Percentiles rank a stretch among this genome's conserved stretches.
Conservation (phyloP, 2,888 invertebrate species). For the Cheilosia soror region DNA sequence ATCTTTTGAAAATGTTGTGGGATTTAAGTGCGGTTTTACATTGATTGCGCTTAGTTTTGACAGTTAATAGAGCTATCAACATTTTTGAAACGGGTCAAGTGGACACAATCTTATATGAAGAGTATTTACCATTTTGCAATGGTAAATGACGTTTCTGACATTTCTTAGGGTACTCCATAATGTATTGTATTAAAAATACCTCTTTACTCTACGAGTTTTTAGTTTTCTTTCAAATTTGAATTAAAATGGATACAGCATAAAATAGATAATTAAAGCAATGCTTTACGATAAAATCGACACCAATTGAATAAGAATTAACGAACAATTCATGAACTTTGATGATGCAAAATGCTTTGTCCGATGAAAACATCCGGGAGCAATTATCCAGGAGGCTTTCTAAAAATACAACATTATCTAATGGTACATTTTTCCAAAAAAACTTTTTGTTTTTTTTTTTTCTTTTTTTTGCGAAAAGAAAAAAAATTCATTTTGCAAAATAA, state of each 20-base stretch:
- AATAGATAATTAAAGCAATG: background rate
- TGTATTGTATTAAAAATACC: background rate
- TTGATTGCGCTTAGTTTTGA: background rate
- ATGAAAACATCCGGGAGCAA: conserved; percentile 53
- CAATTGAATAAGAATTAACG: conserved; percentile 43
- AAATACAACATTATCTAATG: conserved; percentile 44
- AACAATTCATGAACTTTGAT: conserved; percentile 23
- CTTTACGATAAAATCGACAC: conserved; percentile 11
- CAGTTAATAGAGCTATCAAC: background rate
- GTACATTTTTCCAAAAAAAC: background rate
- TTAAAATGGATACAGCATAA: conserved; percentile 23
- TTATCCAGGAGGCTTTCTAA: conserved; percentile 25
- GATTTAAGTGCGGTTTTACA: background rate
- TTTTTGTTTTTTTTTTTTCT: no score
- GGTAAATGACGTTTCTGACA: background rate
- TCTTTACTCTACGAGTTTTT: background rate
- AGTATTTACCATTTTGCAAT: background rate
- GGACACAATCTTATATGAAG: background rate
- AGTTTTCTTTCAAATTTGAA: background rate
- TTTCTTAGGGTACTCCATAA: background rate
- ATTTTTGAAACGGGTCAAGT: background rate
- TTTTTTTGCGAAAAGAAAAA: background rate
- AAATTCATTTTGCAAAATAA: conserved; percentile 11
- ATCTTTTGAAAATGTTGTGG: background rate
- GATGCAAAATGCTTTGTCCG: background rate